Conservation (phyloP, 2,888 invertebrate species). For the Endomychus coccineus region DNA sequence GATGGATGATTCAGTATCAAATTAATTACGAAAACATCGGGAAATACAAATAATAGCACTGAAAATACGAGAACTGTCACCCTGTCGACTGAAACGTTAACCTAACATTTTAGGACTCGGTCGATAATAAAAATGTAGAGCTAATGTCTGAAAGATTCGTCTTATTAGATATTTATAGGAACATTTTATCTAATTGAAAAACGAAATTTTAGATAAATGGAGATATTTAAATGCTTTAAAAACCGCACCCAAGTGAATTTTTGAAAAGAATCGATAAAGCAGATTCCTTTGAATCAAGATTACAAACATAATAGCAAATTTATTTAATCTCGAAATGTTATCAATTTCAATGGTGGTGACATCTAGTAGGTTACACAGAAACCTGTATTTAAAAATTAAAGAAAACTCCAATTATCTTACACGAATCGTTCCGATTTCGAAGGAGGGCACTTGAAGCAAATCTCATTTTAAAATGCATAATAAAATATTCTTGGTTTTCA, state of each 20-base stretch:
- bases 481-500: no score
- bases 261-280: slow-evolving; percentile 15
- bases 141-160: slow-evolving; percentile 1
- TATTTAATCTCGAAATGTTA: no score
- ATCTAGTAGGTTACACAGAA: no score
- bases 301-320: no score
- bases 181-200: slow-evolving; percentile 5
- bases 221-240: slow-evolving; percentile 7
- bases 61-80: slow-evolving; percentile 22
- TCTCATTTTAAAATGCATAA: no score
- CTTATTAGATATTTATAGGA: background rate
- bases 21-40: slow-evolving; percentile 12
- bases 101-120: slow-evolving; percentile 22
- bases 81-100: slow-evolving; percentile 17
- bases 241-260: slow-evolving; percentile 18
- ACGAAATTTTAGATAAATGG: slow-evolving; percentile 3
- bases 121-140: slow-evolving; percentile 18
- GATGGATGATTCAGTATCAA: slow-evolving; percentile 6
- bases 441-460: no score
- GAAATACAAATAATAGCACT: slow-evolving; percentile 14
- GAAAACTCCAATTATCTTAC: no score
- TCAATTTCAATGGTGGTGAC: no score
- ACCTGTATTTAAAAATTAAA: no score
- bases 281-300: slow-evolving; percentile 16
- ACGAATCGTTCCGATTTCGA: no score